Evolutionary conservation across 30 jellyfish, hydroid and myxozoan species (phyloP), one percentile per base, ranked within the genome.

Genomic region (Turritopsis dohrnii): DNA sequence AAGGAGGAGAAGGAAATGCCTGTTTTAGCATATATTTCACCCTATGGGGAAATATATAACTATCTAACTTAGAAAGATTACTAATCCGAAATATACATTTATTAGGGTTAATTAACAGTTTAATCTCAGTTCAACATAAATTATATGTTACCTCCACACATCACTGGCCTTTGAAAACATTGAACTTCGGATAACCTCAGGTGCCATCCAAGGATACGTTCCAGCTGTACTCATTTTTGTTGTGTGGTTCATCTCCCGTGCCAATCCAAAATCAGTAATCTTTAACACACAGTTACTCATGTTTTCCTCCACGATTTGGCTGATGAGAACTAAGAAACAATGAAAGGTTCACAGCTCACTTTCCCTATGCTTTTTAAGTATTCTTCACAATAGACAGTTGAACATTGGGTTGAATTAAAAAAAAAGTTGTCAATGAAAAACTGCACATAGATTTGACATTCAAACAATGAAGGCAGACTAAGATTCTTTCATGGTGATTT

Each of bases 191-290:
- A 94, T 94, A 29, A 94, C 99, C 86, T 94, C 99, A 26, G 99
- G 99, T 1, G 99, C 99, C 99, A 94, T 94, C 99, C 99, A 94
- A 0, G 99, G 99, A 87, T 94, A 94, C 29, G 99, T 94, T 18
- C 99, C 99, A 16, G 99, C 99, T 8, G 97, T 84, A 83, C 99
- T 94, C 99, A 94, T 94, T 80, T 94, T 94, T 26, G 99, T 94
- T 27, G 99, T 94, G 88, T 94, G 99, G 66, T 94, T 94, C 81
- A 95, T 86, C 79, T 94, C 96, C 72, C 99, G 83, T 71, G 99
- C 99, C 22, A 88, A 95, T 41, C 99, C 99, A 84, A 94, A 94
- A 79, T 94, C 99, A 0, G 99, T 94, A n/a, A 94, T 94, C 66
- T 94, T 94, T 74, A 94, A 80, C 22, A 94, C 95, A 76, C 95